Conservation (phyloP, 2,113 vertebrate genomes). For the Nothocercus nigrocapillus region DNA sequence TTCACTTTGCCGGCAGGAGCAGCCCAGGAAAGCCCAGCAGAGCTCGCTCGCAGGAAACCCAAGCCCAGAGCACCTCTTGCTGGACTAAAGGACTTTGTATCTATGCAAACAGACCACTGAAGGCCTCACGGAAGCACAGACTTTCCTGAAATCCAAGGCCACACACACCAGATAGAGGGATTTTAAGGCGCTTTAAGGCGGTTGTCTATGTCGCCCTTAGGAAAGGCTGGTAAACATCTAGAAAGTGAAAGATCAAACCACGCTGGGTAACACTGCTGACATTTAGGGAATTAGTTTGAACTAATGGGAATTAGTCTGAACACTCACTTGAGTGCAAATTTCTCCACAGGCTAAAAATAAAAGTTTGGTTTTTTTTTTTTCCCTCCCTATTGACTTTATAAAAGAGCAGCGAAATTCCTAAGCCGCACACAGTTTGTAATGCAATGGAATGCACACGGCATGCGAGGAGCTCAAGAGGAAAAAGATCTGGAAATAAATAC, state of each 20-base stretch:
- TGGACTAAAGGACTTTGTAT: slow-evolving; percentile 60
- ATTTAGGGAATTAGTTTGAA: not conserved
- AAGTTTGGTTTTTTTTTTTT: not conserved
- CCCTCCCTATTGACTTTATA: not conserved
- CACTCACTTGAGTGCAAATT: slow-evolving; percentile 3
- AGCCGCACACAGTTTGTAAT: not conserved
- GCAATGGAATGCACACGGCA: not conserved
- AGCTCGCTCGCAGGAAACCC: slow-evolving; percentile 32
- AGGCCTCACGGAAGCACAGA: slow-evolving; percentile 10
- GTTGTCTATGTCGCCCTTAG: not conserved
- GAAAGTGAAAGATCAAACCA: not conserved
- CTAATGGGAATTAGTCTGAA: not conserved
- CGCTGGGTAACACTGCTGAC: not conserved
- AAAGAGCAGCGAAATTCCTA: not conserved
- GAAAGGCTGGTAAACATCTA: slow-evolving; percentile 10
- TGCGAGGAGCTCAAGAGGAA: not conserved
- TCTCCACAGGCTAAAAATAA: not conserved
- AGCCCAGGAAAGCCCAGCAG: slow-evolving; percentile 13
- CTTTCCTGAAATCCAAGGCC: slow-evolving; percentile 63
- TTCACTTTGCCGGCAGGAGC: slow-evolving; percentile 45
- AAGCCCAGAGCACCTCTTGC: slow-evolving; percentile 42
- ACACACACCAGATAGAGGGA: slow-evolving; percentile 1
- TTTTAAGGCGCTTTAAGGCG: slow-evolving; percentile 34
- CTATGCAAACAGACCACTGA: slow-evolving; percentile 50
- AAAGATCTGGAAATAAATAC: not conserved